Evolutionary conservation across 2,113 vertebrate genomes (phyloP), one percentile per base, ranked within the genome.

Genomic region (Cephalopholis sonnerati): DNA sequence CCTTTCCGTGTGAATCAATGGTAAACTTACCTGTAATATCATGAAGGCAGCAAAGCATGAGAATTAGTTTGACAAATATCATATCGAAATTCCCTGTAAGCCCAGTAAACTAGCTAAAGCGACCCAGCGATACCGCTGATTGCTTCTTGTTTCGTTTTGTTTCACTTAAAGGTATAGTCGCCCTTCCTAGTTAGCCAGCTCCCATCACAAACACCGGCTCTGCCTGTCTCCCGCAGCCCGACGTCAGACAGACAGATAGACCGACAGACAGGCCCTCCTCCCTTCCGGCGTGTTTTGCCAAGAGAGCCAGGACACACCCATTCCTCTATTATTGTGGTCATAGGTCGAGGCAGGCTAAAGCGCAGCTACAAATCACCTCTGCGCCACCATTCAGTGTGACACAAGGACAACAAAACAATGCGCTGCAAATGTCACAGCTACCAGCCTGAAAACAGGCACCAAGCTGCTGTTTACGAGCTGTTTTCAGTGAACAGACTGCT

Each of bases 21-120:
- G 41, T 3, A 63, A 81, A 92, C 94, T 93, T 84, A 96, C 95
- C 94, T 92, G 82, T 58, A 6, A 86, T 84, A 16, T 89, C 71
- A 20, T 36, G 61, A 50, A 95, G 78, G 79, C 87, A 92, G 91
- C 84, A 94, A 58, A 93, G 46, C 54, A 92, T 12, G 75, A 95
- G 13, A 25, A 93, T 16, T 53, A 93, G 27, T 84, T 92, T 90
- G 6, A 95, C 16, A 67, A 91, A 83, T 78, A 85, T 74, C 94
- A 95, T 95, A 79, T 89, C 87, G 89, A 86, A 90, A 88, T 79
- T 64, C 85, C 91, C 86, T 61, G 84, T 90, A 39, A 25, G 20
- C 25, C 73, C 70, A 66, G 20, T 59, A 1, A 74, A 51, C 22
- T 7, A 80, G 74, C 67, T 17, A 22, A n/a, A 51, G 39, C 29